These are phyloP conservation scores for Oscheius sp. DNA, from an alignment of 2,888 invertebrate genomes.

Conservation along the genomic window DNA sequence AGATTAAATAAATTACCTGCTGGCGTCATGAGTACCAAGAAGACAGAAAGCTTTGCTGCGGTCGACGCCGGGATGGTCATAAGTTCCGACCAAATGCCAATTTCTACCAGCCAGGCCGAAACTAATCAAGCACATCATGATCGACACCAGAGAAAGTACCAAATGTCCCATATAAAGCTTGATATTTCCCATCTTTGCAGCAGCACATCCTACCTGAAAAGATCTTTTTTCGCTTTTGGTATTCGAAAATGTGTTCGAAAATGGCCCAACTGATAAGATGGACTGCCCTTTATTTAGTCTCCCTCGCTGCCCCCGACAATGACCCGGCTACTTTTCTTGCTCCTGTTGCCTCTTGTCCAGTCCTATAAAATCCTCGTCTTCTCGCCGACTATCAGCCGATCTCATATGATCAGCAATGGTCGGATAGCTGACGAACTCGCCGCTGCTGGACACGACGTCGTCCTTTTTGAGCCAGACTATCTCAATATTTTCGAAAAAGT, in stretches of 20 bases:
- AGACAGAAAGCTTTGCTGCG: conserved; percentile 69
- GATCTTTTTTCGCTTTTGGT: neutral
- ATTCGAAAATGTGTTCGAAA: neutral
- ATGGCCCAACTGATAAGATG: neutral
- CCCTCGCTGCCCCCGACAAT: neutral
- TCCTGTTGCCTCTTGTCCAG: neutral
- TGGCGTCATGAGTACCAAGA: conserved; percentile 68
- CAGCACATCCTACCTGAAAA: conserved; percentile 56
- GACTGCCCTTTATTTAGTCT: neutral
- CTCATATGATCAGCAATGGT: conserved; percentile 60
- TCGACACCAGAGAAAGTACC: conserved; percentile 68
- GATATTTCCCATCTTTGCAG: conserved; percentile 61
- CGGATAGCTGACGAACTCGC: conserved; percentile 62
- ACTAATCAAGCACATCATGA: conserved; percentile 67
- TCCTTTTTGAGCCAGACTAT: conserved; percentile 54
- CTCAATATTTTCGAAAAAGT: conserved; percentile 45
- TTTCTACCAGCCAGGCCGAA: conserved; percentile 63
- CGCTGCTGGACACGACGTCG: conserved; percentile 61
- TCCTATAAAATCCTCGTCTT: conserved; percentile 51
- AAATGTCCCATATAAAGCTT: conserved; percentile 70
- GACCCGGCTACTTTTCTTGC: neutral
- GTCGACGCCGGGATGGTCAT: conserved; percentile 67
- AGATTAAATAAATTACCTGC: conserved; percentile 46
- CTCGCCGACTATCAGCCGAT: conserved; percentile 49
- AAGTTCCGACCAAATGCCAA: conserved; percentile 65